phyloP scores from a whole-genome alignment of 2,888 invertebrate species.

The Hydriomena furcata region DNA sequence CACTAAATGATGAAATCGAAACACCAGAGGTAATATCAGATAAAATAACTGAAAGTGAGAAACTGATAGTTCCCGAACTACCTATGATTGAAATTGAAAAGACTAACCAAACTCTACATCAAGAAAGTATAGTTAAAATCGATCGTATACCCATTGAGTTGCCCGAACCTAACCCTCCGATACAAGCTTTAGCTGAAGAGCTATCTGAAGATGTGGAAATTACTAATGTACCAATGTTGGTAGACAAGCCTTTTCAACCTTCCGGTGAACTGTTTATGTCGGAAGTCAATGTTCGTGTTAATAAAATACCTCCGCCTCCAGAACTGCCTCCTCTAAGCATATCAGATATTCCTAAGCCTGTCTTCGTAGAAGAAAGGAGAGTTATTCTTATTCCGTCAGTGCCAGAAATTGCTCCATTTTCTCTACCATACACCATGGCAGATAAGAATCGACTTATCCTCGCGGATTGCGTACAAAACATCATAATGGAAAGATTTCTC shows the following conservation, averaged over 20 bases:
- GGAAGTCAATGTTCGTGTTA: slow-evolving; percentile 18
- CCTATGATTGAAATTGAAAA: slow-evolving; percentile 3
- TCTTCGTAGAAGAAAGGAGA: slow-evolving; percentile 20
- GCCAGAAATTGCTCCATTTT: slow-evolving; percentile 30
- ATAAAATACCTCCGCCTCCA: slow-evolving; percentile 31
- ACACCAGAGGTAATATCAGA: slow-evolving; percentile 1
- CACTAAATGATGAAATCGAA: neutral
- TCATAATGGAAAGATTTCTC: slow-evolving; percentile 45
- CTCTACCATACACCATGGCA: slow-evolving; percentile 31
- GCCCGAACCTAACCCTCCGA: neutral
- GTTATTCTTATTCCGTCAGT: slow-evolving; percentile 34
- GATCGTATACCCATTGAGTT: neutral
- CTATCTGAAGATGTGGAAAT: slow-evolving; percentile 9
- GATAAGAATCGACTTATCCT: slow-evolving; percentile 19
- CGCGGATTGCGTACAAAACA: slow-evolving; percentile 40
- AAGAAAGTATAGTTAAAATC: slow-evolving; percentile 4
- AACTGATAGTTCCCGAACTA: slow-evolving; percentile 13
- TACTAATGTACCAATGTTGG: slow-evolving; percentile 11
- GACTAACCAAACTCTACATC: neutral
- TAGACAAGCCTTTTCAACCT: slow-evolving; percentile 15
- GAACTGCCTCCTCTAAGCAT: slow-evolving; percentile 30
- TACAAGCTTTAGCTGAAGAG: slow-evolving; percentile 5
- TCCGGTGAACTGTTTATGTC: slow-evolving; percentile 14
- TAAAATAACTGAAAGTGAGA: slow-evolving; percentile 18
- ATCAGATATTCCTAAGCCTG: slow-evolving; percentile 18